Base-by-base conservation (phyloP, 2,797 vertebrate species). In the Eutrigla gurnardus region DNA sequence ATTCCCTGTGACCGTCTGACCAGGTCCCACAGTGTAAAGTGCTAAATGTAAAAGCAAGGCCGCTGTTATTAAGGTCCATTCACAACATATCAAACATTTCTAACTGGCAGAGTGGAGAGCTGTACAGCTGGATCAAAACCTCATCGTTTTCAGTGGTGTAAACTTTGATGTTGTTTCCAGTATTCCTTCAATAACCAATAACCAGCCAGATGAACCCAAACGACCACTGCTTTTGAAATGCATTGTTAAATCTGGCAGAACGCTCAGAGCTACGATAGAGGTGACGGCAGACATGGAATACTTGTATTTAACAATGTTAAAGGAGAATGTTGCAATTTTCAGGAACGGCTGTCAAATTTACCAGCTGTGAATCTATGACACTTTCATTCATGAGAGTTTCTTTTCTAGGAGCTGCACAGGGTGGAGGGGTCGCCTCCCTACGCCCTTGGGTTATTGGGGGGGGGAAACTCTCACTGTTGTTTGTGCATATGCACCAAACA, bases 31-130 rank as follows among this genome's bases (percentile, higher is more conserved):
- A 35, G 54, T 37, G 50, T 58, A 55, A 75, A 78, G 77, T 62
- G 70, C 71, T 81, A 67, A 77, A 87, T 87, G 73, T 78, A 83
- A 84, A 79, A 70, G 75, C 79, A 76, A 71, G 71, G 52, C n/a
- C 39, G 54, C 39, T 50, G 25, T 73, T 73, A 61, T 67, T 50
- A 43, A 69, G 71, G 57, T 73, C 53, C 11, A 65, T 65, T 84
- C 62, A 76, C 25, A 52, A 50, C 37, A 73, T 62, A 50, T 57
- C 50, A 67, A 63, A 81, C 33, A 40, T 69, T 52, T 67, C 65
- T 33, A 57, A 50, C 65, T 39, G 37, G 50, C 18, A 73, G 70
- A 75, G 54, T 45, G 37, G 55, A 63, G 37, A 32, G 35, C 47
- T 55, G 4, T 35, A 37, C 45, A 54, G 39, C 36, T 46, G 3